Conservation (phyloP, 2,888 invertebrate species). For the Ctena decussata region DNA sequence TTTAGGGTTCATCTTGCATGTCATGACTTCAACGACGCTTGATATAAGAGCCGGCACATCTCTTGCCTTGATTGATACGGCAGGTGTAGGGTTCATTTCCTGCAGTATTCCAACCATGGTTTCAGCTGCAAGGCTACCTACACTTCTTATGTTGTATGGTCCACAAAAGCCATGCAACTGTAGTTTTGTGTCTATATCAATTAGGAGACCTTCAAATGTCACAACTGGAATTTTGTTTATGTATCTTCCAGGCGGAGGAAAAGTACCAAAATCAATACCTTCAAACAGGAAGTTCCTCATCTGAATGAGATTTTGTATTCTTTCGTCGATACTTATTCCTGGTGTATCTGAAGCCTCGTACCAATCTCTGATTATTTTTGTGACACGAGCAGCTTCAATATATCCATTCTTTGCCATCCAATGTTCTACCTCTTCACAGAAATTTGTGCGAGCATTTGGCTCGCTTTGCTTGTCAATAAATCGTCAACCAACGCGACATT, state of each 20-base stretch:
- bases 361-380: slow-evolving; percentile 24
- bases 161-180: slow-evolving; percentile 20
- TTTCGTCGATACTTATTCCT: slow-evolving; percentile 11
- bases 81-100: slow-evolving; percentile 18
- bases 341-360: slow-evolving; percentile 36
- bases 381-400: slow-evolving; percentile 8
- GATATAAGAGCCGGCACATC: slow-evolving; percentile 32
- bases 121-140: slow-evolving; percentile 44
- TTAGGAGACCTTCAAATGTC: slow-evolving; percentile 33
- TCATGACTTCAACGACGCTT: slow-evolving; percentile 24
- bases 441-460: slow-evolving; percentile 38
- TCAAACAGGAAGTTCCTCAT: slow-evolving; percentile 26
- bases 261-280: slow-evolving; percentile 14
- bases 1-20: slow-evolving; percentile 21
- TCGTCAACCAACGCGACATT: slow-evolving; percentile 29
- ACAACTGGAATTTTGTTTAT: slow-evolving; percentile 32
- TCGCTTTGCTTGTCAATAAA: slow-evolving; percentile 47
- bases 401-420: slow-evolving; percentile 36
- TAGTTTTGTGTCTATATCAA: slow-evolving; percentile 42
- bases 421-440: slow-evolving; percentile 32
- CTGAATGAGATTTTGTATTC: neutral
- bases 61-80: slow-evolving; percentile 45
- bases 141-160: slow-evolving; percentile 31
- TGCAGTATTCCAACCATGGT: slow-evolving; percentile 38
- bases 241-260: slow-evolving; percentile 20